Percentiles rank a stretch among this genome's conserved stretches.
phyloP scores from a whole-genome alignment of 2,888 invertebrate genomes.

The Fragum fragum region DNA sequence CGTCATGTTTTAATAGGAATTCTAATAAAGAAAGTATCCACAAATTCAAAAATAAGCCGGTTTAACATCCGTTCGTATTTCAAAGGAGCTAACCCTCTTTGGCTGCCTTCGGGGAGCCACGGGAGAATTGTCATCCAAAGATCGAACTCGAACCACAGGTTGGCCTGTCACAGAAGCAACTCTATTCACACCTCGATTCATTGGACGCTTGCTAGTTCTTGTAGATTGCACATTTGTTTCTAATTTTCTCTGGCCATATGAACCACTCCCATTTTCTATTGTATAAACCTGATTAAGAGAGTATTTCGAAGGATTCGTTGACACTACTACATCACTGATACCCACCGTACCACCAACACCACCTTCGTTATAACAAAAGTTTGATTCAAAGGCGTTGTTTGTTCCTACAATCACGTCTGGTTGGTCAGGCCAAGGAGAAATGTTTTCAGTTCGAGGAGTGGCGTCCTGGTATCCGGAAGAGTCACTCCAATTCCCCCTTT shows the following conservation, averaged over 20 bases:
- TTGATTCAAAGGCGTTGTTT: constrained; percentile 69
- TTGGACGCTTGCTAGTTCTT: constrained; percentile 29
- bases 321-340: too few relatives aligned
- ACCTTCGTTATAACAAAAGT: constrained; percentile 52
- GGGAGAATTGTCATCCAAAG: constrained; percentile 55
- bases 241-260: neutral
- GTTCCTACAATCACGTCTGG: constrained; percentile 36
- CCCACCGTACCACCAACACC: neutral
- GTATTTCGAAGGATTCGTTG: neutral
- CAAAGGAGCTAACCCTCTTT: constrained; percentile 54
- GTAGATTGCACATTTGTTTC: constrained; percentile 7
- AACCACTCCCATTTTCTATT: neutral
- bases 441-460: constrained; percentile 32
- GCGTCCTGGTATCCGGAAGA: constrained; percentile 55
- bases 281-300: neutral
- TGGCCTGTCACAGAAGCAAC: constrained; percentile 31
- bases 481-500: constrained; percentile 51
- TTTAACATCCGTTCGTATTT: constrained; percentile 42
- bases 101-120: constrained; percentile 33
- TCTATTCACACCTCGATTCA: constrained; percentile 35
- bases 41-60: constrained; percentile 62
- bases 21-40: too few relatives aligned
- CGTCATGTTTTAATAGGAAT: too few relatives aligned
- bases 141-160: constrained; percentile 44
- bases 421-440: constrained; percentile 66